Conservation (phyloP, 2,888 invertebrate species). For the Lacanobia wlatinum region DNA sequence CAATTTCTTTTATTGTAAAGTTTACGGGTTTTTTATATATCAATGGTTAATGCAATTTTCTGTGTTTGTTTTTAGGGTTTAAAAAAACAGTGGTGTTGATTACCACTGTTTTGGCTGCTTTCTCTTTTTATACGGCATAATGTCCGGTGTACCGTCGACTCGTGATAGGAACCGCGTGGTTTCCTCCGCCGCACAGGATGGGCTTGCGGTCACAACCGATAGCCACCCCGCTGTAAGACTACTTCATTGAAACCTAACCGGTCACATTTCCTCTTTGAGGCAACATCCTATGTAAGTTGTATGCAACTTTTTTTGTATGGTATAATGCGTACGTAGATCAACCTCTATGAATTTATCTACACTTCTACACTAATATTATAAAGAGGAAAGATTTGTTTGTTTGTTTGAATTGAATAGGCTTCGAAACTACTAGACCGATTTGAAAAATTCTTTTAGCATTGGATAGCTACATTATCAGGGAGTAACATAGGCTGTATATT, state of each 20-base stretch:
- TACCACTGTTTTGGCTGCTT: slow-evolving; percentile 43
- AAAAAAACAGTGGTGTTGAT: background rate
- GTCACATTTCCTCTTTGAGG: slow-evolving; percentile 60
- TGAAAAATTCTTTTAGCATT: too few species aligned
- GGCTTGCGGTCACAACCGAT: slow-evolving; percentile 54
- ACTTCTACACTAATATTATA: too few species aligned
- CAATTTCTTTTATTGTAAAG: slow-evolving; percentile 29
- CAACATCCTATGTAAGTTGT: slow-evolving; percentile 41
- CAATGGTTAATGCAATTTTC: too few species aligned
- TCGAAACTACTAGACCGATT: too few species aligned
- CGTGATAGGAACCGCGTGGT: slow-evolving; percentile 18
- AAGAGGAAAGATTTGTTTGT: too few species aligned
- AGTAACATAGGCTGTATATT: too few species aligned
- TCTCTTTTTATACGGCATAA: slow-evolving; percentile 43
- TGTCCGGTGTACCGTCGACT: slow-evolving; percentile 1
- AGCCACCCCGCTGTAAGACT: slow-evolving; percentile 32
- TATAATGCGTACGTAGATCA: too few species aligned
- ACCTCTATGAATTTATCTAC: too few species aligned
- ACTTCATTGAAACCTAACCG: slow-evolving; percentile 55
- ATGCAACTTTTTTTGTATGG: background rate
- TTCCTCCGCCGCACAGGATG: slow-evolving; percentile 57
- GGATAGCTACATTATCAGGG: too few species aligned
- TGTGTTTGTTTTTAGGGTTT: slow-evolving; percentile 5
- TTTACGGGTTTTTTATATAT: background rate
- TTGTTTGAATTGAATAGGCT: too few species aligned